Percentiles rank a stretch among this genome's conserved stretches.
Conservation (phyloP, 2,888 invertebrate genomes). For the Acanthosepion esculentum region DNA sequence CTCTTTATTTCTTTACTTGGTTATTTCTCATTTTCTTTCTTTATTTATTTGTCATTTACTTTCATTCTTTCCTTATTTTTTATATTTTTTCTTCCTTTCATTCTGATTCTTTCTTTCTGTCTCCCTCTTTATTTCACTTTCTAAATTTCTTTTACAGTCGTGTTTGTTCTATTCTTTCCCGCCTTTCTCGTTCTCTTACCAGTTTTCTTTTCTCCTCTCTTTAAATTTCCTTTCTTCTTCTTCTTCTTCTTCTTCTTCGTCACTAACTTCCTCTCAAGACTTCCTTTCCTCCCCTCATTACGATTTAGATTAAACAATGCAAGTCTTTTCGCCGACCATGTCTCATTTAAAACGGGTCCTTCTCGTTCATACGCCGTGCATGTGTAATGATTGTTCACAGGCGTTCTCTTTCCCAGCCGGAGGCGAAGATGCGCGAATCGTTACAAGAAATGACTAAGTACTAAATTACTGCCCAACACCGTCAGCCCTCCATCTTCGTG, state of each 20-base stretch:
- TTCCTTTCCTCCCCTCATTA: not conserved
- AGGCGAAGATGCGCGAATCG: not conserved
- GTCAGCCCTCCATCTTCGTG: not conserved
- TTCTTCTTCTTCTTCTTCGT: not conserved
- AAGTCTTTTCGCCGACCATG: not conserved
- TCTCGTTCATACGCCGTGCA: not conserved
- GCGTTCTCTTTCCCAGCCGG: not conserved
- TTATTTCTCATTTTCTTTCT: too few relatives aligned
- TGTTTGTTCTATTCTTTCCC: too few relatives aligned
- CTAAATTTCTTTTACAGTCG: too few relatives aligned
- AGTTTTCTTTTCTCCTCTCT: not conserved
- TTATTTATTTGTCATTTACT: too few relatives aligned
- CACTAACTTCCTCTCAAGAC: not conserved
- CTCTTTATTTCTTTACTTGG: too few relatives aligned
- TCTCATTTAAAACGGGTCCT: not conserved
- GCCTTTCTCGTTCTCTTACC: not conserved
- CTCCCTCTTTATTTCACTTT: not conserved
- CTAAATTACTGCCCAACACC: not conserved
- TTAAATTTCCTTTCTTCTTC: not conserved
- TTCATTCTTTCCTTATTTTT: not conserved
- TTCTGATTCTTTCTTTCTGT: not conserved
- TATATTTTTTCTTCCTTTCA: not conserved
- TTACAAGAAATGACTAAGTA: slow-evolving; percentile 22
- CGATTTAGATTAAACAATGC: not conserved
- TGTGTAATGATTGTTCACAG: not conserved